These are phyloP conservation scores for Parnassius smintheus DNA, from an alignment of 2,888 invertebrate species.

Conservation along the genomic window DNA sequence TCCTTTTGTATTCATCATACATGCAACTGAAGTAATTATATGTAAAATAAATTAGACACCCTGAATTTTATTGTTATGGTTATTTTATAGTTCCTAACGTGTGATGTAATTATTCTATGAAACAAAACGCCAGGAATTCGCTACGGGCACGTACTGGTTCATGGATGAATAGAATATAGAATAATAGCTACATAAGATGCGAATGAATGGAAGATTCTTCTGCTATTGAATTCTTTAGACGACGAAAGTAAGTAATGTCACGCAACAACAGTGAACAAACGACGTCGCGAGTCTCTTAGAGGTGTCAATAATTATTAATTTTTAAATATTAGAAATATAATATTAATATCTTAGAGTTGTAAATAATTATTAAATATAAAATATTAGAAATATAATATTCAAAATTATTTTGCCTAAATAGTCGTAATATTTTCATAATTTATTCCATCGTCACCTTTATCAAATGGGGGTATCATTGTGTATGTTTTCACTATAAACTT, in stretches of 20 bases:
- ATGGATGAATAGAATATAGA: constrained; percentile 26
- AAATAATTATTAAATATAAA: too few relatives aligned
- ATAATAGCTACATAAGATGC: constrained; percentile 12
- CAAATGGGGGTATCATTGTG: too few relatives aligned
- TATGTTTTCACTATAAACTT: too few relatives aligned
- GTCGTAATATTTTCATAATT: too few relatives aligned
- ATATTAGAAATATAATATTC: too few relatives aligned
- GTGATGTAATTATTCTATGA: constrained; percentile 29
- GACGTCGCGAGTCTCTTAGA: background rate
- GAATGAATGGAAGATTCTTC: constrained; percentile 7
- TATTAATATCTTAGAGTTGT: too few relatives aligned
- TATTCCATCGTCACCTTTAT: too few relatives aligned
- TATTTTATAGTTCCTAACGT: constrained; percentile 28
- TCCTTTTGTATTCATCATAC: too few relatives aligned
- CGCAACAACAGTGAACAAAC: constrained; percentile 12
- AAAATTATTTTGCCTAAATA: too few relatives aligned
- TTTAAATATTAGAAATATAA: too few relatives aligned
- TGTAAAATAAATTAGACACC: background rate
- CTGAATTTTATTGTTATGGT: constrained; percentile 27
- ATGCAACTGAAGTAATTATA: too few relatives aligned
- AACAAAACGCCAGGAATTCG: constrained; percentile 28
- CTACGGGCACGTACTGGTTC: constrained; percentile 33
- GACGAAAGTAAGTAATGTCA: constrained; percentile 22
- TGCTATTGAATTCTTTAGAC: constrained; percentile 5
- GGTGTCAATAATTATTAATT: too few relatives aligned